phyloP scores from a whole-genome alignment of 2,888 invertebrate genomes.

The Acholoe squamosa region DNA sequence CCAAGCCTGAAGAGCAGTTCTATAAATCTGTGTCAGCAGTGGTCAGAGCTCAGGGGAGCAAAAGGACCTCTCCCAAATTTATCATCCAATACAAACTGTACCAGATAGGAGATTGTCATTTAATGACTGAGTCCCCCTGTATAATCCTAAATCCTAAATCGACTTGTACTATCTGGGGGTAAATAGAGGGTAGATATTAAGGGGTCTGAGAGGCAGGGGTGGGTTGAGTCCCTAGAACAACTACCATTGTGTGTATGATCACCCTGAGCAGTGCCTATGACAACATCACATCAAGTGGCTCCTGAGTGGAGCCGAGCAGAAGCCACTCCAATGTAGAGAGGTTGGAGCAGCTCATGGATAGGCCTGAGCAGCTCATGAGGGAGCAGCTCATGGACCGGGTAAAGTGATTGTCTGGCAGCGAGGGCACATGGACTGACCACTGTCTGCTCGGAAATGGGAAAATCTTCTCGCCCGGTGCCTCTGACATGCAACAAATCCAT shows the following conservation, averaged over 20 bases:
- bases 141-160: not conserved
- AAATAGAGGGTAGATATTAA: not conserved
- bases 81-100: conserved; percentile 14
- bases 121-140: not conserved
- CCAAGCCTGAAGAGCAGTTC: not conserved
- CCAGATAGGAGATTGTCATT: not conserved
- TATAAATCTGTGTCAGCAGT: too few species aligned
- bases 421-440: not conserved
- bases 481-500: conserved; percentile 27
- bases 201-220: not conserved
- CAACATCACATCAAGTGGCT: conserved; percentile 12
- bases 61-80: not conserved
- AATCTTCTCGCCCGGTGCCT: not conserved
- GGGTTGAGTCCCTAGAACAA: not conserved
- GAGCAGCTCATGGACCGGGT: not conserved
- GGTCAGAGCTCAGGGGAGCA: not conserved
- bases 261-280: not conserved
- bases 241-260: conserved; percentile 8
- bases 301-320: not conserved
- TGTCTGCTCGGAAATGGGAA: conserved; percentile 21
- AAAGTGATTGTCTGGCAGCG: conserved; percentile 1
- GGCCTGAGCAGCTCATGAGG: not conserved
- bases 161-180: not conserved
- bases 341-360: not conserved
- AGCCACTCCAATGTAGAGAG: not conserved